phyloP scores from a whole-genome alignment of 1,140 invertebrate species.

The Bombus balteatus region DNA sequence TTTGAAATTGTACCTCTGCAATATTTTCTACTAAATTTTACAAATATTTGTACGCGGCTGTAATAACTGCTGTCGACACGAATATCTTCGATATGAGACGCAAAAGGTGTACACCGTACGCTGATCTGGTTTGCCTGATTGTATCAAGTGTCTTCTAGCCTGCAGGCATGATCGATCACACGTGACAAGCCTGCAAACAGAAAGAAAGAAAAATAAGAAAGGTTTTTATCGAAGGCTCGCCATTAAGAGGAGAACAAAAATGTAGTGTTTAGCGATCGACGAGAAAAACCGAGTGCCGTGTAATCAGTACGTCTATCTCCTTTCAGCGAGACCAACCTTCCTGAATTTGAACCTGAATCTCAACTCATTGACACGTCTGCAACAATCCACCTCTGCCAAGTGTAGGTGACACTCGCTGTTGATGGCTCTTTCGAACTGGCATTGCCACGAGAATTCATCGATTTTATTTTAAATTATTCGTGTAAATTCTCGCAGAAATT shows the following conservation, averaged over 20 bases:
- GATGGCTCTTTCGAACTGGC: constrained; percentile 70
- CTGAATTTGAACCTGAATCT: constrained; percentile 97
- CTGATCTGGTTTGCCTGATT: constrained; percentile 48
- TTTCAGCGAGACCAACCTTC: constrained; percentile 98
- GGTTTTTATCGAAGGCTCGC: constrained; percentile 53
- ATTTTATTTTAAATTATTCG: neutral
- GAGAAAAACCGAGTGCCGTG: constrained; percentile 54
- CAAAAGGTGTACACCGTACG: constrained; percentile 27
- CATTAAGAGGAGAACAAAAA: constrained; percentile 48
- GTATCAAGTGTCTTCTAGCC: constrained; percentile 49
- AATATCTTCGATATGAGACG: neutral
- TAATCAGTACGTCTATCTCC: constrained; percentile 80
- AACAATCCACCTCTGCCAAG: constrained; percentile 88
- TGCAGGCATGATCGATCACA: constrained; percentile 63
- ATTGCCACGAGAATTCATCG: neutral
- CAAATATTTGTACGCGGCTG: too few species aligned
- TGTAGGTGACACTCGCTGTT: constrained; percentile 81
- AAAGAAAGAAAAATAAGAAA: constrained; percentile 27
- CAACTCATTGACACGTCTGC: constrained; percentile 92
- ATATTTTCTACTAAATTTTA: too few species aligned
- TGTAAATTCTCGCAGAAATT: too few species aligned
- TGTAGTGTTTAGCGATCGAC: constrained; percentile 58
- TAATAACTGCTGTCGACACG: neutral
- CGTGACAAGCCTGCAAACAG: constrained; percentile 50
- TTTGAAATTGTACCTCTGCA: neutral